Percentiles rank a stretch among this genome's conserved stretches.
Conservation (phyloP, 2,113 vertebrate genomes). For the Hyperopisus bebe region DNA sequence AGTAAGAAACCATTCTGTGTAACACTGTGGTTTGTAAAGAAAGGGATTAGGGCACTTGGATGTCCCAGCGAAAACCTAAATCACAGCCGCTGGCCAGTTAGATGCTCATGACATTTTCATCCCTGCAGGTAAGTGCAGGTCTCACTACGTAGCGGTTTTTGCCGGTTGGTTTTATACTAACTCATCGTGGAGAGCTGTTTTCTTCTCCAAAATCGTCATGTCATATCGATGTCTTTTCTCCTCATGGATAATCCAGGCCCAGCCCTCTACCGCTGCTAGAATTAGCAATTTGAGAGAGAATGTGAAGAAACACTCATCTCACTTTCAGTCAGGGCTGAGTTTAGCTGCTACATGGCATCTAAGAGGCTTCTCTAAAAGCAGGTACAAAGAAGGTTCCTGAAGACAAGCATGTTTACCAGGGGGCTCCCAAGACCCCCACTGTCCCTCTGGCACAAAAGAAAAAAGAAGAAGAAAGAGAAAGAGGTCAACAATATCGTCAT, state of each 20-base stretch:
- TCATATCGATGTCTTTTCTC: not conserved
- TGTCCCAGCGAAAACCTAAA: not conserved
- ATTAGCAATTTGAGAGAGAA: not conserved
- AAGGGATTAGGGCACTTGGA: not conserved
- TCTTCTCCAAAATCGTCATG: not conserved
- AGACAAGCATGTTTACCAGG: constrained; percentile 67
- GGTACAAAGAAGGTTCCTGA: constrained; percentile 7
- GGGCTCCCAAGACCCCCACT: constrained; percentile 55
- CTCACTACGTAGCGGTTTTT: not conserved
- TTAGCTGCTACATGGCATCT: not conserved
- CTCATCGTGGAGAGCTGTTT: not conserved
- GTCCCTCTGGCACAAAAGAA: constrained; percentile 38
- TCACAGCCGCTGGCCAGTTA: not conserved
- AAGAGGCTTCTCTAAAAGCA: not conserved
- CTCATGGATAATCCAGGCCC: not conserved
- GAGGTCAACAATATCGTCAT: constrained; percentile 73
- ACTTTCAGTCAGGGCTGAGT: not conserved
- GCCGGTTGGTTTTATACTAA: not conserved
- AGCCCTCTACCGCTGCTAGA: not conserved
- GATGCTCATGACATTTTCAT: not conserved
- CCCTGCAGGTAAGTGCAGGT: not conserved
- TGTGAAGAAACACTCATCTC: not conserved
- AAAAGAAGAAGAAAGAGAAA: not conserved
- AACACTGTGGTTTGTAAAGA: not conserved
- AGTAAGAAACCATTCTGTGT: not conserved